These are phyloP conservation scores for Micromesistius poutassou DNA, from an alignment of 2,797 vertebrate genomes.

Conservation along the genomic window DNA sequence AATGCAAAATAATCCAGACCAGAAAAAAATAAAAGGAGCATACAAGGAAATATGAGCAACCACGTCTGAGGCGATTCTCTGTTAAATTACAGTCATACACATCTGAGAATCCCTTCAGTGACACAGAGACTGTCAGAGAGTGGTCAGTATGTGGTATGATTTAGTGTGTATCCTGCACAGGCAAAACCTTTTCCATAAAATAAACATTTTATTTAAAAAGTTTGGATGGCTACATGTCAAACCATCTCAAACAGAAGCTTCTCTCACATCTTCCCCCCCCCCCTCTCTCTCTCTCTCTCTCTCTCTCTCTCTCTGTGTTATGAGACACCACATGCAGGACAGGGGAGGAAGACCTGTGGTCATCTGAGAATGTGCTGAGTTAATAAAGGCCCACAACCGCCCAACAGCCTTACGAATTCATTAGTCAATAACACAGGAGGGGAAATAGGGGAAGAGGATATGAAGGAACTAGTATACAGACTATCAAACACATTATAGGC, in stretches of 20 bases:
- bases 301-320: conserved; percentile 18
- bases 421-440: not conserved
- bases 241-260: not conserved
- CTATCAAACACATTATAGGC: not conserved
- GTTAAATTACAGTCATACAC: not conserved
- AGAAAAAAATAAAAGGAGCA: not conserved
- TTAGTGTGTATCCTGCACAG: no score
- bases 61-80: not conserved
- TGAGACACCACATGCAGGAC: conserved; percentile 15
- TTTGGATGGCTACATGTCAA: not conserved
- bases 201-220: not conserved
- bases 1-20: not conserved
- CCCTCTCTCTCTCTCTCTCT: not conserved
- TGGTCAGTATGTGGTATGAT: not conserved
- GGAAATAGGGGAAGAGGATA: not conserved
- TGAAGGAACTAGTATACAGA: no score
- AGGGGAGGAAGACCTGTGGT: conserved; percentile 25
- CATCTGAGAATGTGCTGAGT: conserved; percentile 33
- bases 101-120: not conserved
- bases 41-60: not conserved
- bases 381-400: conserved; percentile 33
- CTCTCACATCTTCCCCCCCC: conserved; percentile 22
- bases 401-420: not conserved
- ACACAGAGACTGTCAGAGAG: not conserved
- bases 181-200: not conserved